A percentile compares a stretch with the other conserved stretches of the same genome.
Evolutionary conservation across 2,797 vertebrate species (phyloP).

Genomic region (Chloroceryle amazona): DNA sequence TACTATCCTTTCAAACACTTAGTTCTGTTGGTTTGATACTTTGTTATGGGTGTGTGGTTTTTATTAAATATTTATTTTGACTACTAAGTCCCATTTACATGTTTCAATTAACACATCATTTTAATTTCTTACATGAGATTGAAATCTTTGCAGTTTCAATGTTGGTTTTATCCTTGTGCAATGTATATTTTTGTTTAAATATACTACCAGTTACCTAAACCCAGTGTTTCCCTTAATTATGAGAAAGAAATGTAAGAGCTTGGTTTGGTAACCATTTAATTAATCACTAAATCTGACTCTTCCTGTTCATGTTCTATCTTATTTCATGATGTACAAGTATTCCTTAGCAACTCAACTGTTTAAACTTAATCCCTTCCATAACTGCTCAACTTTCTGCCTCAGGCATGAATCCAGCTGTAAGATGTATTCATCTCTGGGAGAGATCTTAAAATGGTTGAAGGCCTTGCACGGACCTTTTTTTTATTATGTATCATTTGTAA

Average conservation of each 20-base stretch:
- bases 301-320: slow-evolving; percentile 3
- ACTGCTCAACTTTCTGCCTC: neutral
- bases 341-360: neutral
- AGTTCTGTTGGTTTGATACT: slow-evolving; percentile 56
- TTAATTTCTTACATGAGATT: slow-evolving; percentile 3
- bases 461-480: neutral
- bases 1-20: slow-evolving; percentile 60
- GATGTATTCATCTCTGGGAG: neutral
- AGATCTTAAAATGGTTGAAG: neutral
- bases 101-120: slow-evolving; percentile 12
- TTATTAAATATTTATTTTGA: slow-evolving; percentile 82
- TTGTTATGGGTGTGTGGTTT: slow-evolving; percentile 56
- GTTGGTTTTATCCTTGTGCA: slow-evolving; percentile 24
- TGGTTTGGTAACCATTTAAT: neutral
- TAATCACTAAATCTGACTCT: slow-evolving; percentile 35
- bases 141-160: neutral
- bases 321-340: neutral
- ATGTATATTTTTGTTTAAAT: slow-evolving; percentile 42
- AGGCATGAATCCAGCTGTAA: neutral
- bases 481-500: neutral
- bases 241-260: neutral
- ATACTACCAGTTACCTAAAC: neutral
- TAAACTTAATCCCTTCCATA: neutral
- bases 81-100: slow-evolving; percentile 67
- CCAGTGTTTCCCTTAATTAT: neutral